A percentile compares a stretch with the other conserved stretches of the same genome.
These are phyloP conservation scores for Myzus persicae DNA, from an alignment of 1,140 invertebrate species.

Conservation along the genomic window DNA sequence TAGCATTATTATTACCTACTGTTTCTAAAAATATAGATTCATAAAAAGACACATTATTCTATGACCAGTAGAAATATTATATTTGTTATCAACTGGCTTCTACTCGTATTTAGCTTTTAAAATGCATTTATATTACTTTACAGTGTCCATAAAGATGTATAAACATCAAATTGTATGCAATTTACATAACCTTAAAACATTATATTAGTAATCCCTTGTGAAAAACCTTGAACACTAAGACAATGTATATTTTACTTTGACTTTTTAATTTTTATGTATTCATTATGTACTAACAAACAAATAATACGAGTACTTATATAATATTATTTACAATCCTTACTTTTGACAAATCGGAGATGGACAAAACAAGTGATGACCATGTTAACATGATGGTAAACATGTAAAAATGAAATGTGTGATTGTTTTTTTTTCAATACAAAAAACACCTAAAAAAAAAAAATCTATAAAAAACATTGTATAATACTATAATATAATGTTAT, in stretches of 20 bases:
- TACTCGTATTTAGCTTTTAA: background rate
- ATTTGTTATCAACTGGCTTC: background rate
- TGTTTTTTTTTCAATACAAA: slow-evolving; percentile 72
- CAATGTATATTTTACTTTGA: background rate
- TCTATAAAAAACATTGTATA: too few species aligned
- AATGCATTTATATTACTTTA: background rate
- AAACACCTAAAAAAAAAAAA: slow-evolving; percentile 65
- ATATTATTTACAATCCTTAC: slow-evolving; percentile 12
- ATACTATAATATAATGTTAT: too few species aligned
- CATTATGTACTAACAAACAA: background rate
- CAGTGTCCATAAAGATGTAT: background rate
- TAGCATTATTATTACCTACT: background rate
- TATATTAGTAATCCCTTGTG: background rate
- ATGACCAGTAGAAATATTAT: background rate
- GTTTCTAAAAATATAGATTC: background rate
- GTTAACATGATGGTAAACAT: slow-evolving; percentile 73
- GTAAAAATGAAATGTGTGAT: slow-evolving; percentile 71
- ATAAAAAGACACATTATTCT: background rate
- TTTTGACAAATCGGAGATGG: background rate
- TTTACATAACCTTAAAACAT: background rate
- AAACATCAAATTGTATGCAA: background rate
- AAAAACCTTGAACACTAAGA: background rate
- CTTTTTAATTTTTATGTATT: too few species aligned
- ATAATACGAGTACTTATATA: background rate
- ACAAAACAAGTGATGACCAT: slow-evolving; percentile 63